phyloP scores from a whole-genome alignment of 2,113 vertebrate genomes.

The Prunella fulvescens region DNA sequence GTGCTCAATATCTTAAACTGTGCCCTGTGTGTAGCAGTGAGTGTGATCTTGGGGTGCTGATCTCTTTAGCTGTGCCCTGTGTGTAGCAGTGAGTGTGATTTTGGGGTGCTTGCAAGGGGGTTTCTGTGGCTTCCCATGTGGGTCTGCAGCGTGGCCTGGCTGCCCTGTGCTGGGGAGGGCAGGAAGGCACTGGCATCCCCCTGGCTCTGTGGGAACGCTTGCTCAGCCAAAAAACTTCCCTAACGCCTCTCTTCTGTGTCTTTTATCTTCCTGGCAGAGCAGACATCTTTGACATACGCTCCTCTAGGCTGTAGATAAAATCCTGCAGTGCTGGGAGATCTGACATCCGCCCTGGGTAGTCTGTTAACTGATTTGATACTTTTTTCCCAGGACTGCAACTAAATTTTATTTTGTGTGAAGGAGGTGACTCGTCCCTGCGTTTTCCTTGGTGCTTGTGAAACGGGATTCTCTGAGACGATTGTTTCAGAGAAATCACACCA shows the following conservation, averaged over 20 bases:
- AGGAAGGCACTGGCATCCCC: background rate
- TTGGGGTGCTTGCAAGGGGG: rapidly evolving
- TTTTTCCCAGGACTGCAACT: background rate
- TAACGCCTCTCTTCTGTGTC: rapidly evolving
- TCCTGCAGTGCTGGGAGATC: background rate
- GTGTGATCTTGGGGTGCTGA: rapidly evolving
- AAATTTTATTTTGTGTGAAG: rapidly evolving
- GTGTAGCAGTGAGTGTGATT: rapidly evolving
- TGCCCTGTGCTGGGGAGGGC: background rate
- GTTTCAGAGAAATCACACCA: background rate
- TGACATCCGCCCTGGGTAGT: background rate
- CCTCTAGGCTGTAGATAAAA: background rate
- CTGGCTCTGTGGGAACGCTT: background rate
- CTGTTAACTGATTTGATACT: background rate
- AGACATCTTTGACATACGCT: background rate
- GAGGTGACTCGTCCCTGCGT: background rate
- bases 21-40: rapidly evolving
- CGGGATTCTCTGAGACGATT: background rate
- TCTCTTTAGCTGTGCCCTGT: rapidly evolving
- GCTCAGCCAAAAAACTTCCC: background rate
- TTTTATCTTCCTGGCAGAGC: background rate
- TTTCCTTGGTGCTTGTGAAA: background rate
- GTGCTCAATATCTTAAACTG: no score
- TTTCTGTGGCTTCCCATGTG: rapidly evolving
- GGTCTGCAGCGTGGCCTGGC: rapidly evolving